Evolutionary conservation across 30 jellyfish, hydroid and myxozoan species (phyloP), one percentile per base, ranked within the genome.

Genomic region (Catostylus mosaicus): DNA sequence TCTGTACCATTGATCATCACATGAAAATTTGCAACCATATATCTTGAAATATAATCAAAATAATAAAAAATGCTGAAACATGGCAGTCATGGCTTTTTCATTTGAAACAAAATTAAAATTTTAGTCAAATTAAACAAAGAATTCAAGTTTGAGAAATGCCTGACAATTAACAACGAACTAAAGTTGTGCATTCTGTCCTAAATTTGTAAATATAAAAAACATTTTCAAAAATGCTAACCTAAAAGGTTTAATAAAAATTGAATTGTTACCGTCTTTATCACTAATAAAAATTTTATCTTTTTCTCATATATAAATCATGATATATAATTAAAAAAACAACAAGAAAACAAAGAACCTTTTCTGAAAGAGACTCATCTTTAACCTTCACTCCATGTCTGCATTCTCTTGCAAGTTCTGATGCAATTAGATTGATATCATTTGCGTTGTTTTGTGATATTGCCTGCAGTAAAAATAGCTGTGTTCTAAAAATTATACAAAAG

Each of bases 1-100:
- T 71, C 96, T 67, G 54, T 87, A 87, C 96, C 96, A 87, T 30
- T 27, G 77, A 3, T 73, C 83, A 64, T 87, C 96, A 38, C n/a
- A 57, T 43, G 87, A 54, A 50, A 77, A 87, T 19, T 67, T 54
- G 87, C 91, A 75, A 43, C 86, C 96, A 78, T 59, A 87, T 1
- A 87, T 33, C 96, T 87, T 32, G 23, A 46, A 26, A 36, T 26
- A 12, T 32, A 5, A 14, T 5, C 7, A 40, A 40, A 5, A 14
- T 5, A 14, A 14, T 40, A 14, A 40, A 40, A 5, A 14, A 40
- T 40, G 54, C 54, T 40, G 54, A 5, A 40, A 14, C 11, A 14
- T 40, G 14, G 54, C 7, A 40, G 54, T n/a, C n/a, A n/a, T n/a
- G n/a, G n/a, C n/a, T n/a, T n/a, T n/a, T n/a, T n/a, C n/a, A n/a